phyloP scores from a whole-genome alignment of 2,888 invertebrate genomes.

The Melikaiella ostensackeni region DNA sequence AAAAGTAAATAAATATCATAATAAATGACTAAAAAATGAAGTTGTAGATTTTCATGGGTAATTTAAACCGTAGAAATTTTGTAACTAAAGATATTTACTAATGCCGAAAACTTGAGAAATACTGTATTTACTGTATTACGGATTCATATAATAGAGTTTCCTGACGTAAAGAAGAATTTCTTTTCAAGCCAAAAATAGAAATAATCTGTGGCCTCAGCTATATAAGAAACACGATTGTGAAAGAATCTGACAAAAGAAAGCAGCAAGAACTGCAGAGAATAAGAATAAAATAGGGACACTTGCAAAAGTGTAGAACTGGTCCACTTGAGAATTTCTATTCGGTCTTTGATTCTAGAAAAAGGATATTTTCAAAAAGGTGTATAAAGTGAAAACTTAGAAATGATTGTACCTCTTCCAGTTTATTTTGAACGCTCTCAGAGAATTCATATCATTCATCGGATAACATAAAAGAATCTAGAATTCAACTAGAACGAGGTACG shows the following conservation, averaged over 20 bases:
- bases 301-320: neutral
- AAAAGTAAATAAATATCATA: too few species aligned
- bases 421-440: neutral
- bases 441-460: neutral
- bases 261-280: neutral
- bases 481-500: neutral
- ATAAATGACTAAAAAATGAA: too few species aligned
- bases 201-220: neutral
- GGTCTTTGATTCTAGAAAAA: neutral
- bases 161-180: neutral
- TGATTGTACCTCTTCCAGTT: neutral
- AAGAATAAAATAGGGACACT: neutral
- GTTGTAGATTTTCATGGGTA: too few species aligned
- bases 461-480: neutral
- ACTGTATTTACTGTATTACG: neutral
- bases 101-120: too few species aligned
- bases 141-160: neutral
- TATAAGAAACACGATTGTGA: conserved; percentile 7
- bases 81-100: too few species aligned
- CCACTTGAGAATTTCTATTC: neutral
- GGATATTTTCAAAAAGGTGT: neutral
- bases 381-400: neutral
- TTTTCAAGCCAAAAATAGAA: neutral
- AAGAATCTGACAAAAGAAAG: neutral
- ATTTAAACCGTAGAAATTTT: too few species aligned